Conservation (phyloP, 2,797 vertebrate genomes). For the Xiphophorus birchmanni region DNA sequence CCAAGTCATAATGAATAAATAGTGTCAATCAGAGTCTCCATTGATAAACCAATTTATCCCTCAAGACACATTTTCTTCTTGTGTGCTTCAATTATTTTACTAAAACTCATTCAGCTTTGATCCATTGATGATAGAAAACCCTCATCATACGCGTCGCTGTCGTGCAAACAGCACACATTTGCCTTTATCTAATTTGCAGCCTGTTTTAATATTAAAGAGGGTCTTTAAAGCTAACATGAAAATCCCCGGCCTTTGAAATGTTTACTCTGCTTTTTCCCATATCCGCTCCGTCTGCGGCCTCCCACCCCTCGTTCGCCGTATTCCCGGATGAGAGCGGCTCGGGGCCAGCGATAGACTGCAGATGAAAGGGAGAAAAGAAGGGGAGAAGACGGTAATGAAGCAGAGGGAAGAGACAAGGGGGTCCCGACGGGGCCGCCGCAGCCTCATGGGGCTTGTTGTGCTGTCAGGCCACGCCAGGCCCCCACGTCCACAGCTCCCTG, state of each 20-base stretch:
- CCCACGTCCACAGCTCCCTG: constrained; percentile 67
- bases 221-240: constrained; percentile 59
- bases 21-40: not conserved
- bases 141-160: not conserved
- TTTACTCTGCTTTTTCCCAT: constrained; percentile 77
- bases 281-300: constrained; percentile 70
- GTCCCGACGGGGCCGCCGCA: constrained; percentile 55
- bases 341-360: constrained; percentile 70
- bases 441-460: constrained; percentile 72
- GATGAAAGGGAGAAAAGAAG: constrained; percentile 72
- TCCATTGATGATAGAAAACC: constrained; percentile 12
- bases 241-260: constrained; percentile 69
- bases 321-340: constrained; percentile 71
- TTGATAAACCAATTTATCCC: not conserved
- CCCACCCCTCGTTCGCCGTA: constrained; percentile 66
- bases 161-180: constrained; percentile 34
- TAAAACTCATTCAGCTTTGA: constrained; percentile 28
- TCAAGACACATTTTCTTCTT: constrained; percentile 12
- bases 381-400: constrained; percentile 74
- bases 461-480: constrained; percentile 65
- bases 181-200: constrained; percentile 26
- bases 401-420: constrained; percentile 72
- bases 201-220: constrained; percentile 33
- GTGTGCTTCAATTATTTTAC: constrained; percentile 32
- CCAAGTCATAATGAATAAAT: constrained; percentile 25